Evolutionary conservation across 2,888 invertebrate species (phyloP), one percentile per base, ranked within the genome.

Genomic region (Sipha maydis): DNA sequence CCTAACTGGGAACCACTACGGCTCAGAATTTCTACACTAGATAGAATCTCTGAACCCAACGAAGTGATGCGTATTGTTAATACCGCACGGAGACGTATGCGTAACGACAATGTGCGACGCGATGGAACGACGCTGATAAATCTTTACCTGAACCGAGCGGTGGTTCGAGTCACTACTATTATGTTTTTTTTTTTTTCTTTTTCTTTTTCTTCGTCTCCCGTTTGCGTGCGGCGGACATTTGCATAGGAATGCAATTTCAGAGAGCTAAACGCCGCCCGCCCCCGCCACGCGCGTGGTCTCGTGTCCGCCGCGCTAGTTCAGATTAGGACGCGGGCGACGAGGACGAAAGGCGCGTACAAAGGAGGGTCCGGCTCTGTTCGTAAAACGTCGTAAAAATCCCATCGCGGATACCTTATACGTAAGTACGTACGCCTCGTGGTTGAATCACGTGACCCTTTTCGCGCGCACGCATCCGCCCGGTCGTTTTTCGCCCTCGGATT

Each of bases 181-280:
- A 17, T 17, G 14, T 21, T 17, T 56, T 56, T 56, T n/a, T n/a
- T n/a, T 56, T 21, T 56, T 1, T 19, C 5, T 56, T 61, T 61
- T 11, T 48, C 1, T 48, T 48, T 11, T 48, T 48, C 48, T 48
- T 48, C 11, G 8, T 48, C 14, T 48, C 14, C 11, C 48, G 48
- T 48, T 14, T 28, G 67, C 67, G 61, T 25, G 31, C 71, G 4
- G 71, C 3, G 71, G 11, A 28, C 28, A 71, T 71, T 31, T 71
- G 71, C 71, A 71, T 71, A 31, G 71, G 71, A 71, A 71, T 71
- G 71, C 31, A 71, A 71, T 71, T 71, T 71, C 71, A 28, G 28
- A 71, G 4, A 17, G 3, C 31, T 28, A 28, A 71, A 28, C 28
- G 31, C 28, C 28, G n/a, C 71, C 31, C 69, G 69, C 14, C n/a